Evolutionary conservation across 2,888 invertebrate species (phyloP), one percentile per base, ranked within the genome.

Genomic region (Spodoptera picta): DNA sequence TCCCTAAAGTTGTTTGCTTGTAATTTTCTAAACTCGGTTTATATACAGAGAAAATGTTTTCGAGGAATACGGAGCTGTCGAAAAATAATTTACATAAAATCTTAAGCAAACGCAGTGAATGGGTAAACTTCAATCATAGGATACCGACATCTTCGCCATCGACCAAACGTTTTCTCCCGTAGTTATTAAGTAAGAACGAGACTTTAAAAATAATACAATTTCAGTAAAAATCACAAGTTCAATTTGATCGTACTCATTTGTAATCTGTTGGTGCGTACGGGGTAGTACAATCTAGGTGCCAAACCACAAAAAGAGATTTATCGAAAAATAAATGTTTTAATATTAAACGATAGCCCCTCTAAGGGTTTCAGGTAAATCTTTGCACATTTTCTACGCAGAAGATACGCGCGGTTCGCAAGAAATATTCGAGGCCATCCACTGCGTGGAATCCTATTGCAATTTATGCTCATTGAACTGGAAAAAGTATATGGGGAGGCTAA

Each of bases 361-460:
- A 84, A 87, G 83, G 86, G 86, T 83, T 83, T 77, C 85, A 88
- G 90, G 89, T 90, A 91, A 91, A 90, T 88, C 88, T 91, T 85
- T 87, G 86, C 90, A 92, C 90, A 92, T 92, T 90, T 90, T 85
- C 87, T 79, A 75, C 74, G 76, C 73, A 82, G 85, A 75, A 87
- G 90, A 85, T 84, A 85, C 81, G 85, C 84, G 84, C 85, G 68
- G 64, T 79, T 84, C 83, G 80, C 81, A 86, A 89, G 87, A 91
- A 91, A 90, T 89, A 90, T 92, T 92, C 80, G 90, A 86, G 87
- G 77, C 87, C 83, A 90, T 90, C 88, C 84, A 89, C 90, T 87
- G 88, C 85, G 85, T 83, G 90, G 89, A 92, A 93, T 94, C 92
- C 92, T 90, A 92, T 93, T 92, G 93, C 93, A 93, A 93, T 94